Evolutionary conservation across 2,888 invertebrate species (phyloP), one percentile per base, ranked within the genome.

Genomic region (Protophormia terraenovae): DNA sequence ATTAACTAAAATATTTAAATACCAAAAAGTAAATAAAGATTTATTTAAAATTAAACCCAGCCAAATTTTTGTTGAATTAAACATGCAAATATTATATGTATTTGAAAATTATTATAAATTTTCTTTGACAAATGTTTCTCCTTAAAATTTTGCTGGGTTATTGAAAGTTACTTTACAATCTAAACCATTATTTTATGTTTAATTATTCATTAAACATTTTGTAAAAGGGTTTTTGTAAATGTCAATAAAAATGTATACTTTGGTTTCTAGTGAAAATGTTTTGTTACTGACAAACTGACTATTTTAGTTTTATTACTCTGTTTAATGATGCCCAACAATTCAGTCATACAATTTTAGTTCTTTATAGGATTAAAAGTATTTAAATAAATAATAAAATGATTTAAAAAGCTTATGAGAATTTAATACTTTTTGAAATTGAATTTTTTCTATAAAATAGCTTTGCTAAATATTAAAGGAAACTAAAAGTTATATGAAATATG

Each of bases 1-100:
- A 71, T 80, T 76, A 80, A 84, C 47, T 84, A 64, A 6, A 60
- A 60, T 35, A 16, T 32, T 35, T 35, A 60, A 19, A 60, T n/a
- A n/a, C n/a, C 19, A 47, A 47, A n/a, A 7, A 32, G 32, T 6
- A 32, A 32, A 41, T 41, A n/a, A 41, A 1, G 41, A n/a, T 4
- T 5, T n/a, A 4, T 41, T 41, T 12, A n/a, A 41, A 35, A 35
- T 0, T 3, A 41, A 41, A 41, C 41, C 41, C 41, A 41, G 41
- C 41, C 35, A 35, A 35, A 35, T 8, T 8, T 35, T 10, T 10
- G 35, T 35, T 8, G 12, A 35, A 35, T 35, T 1, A 6, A 35
- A 35, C 7, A 8, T 32, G 32, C 6, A 6, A 32, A n/a, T n/a
- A n/a, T n/a, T 1, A 32, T 8, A 32, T 1, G 6, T 1, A 32